Base-by-base conservation (phyloP, 1,140 invertebrate genomes). In the Hesperophylax magnus region DNA sequence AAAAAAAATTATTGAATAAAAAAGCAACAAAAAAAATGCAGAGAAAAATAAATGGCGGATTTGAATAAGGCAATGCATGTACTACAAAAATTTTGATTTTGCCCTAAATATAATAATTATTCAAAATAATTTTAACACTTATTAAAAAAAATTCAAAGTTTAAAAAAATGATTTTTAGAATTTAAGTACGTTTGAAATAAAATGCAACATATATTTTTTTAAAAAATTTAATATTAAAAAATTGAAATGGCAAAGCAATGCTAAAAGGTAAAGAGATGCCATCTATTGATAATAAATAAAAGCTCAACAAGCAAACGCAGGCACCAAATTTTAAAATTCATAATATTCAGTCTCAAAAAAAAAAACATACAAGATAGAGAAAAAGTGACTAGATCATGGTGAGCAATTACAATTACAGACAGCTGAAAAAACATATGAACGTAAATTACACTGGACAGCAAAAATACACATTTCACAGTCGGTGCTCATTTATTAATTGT, bases 281-380 rank as follows among this genome's bases (percentile, higher is more conserved):
- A 61, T 61, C 58, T 61, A 61, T 61, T 20, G 15, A 61, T 8
- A 61, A 61, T 61, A 61, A 61, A 61, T 61, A 22, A 61, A 61
- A 61, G 58, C 58, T 61, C 24, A 8, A 24, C 58, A 61, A 61
- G 58, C 58, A 15, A 47, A 61, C 58, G 24, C 58, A 20, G 58
- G 58, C 58, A 61, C 58, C 58, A 61, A 61, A 61, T 61, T 61
- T 20, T 24, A 61, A 61, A 61, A 22, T 61, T 61, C 24, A 61
- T 61, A 22, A 61, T 61, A 24, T 61, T 61, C 58, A 61, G 58
- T 61, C 58, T 61, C 58, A 61, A 61, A 61, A 22, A 61, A 60
- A 61, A 61, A 61, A 24, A 61, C 8, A 61, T 24, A 61, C 20
- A 61, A 18, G 8, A 61, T 8, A 61, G 20, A 61, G 58, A 61